Evolutionary conservation across 1,140 invertebrate genomes (phyloP), one percentile per base, ranked within the genome.

Genomic region (Drosophila rhopaloa): DNA sequence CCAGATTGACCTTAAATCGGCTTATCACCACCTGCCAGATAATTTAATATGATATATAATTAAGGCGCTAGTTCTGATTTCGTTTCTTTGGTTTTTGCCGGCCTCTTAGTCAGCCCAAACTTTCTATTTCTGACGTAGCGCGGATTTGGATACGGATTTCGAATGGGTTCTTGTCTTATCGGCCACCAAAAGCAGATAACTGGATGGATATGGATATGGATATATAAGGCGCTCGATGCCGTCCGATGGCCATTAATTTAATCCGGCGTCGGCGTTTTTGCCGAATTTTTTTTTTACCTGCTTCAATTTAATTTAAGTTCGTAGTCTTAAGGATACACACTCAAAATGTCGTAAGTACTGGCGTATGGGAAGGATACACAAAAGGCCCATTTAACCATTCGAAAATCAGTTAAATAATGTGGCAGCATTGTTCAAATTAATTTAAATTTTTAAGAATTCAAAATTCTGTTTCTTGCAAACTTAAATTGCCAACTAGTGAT

Each of bases 261-360:
- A 6, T 58, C 27, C 24, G 38, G 13, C 19, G 24, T 29, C 37
- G 62, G 35, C 50, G 14, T 29, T 5, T 38, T 55, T 9, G 9
- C 16, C 38, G 16, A 38, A 13, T n/a, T 37, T 27, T 27, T 40
- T 44, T 62, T 44, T 43, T 40, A 40, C 16, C n/a, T 44, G 29
- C 19, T 67, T 10, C 43, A 59, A 27, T 54, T 19, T 44, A 37
- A 43, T 62, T 61, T 51, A 73, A 73, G 38, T 27, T 35, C n/a
- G 51, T 37, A 60, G 38, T 43, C 41, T 11, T 67, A 80, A 74
- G 68, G 68, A 74, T 68, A 48, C 14, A 14, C 38, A 51, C 14
- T 44, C 50, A 76, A 40, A 77, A 84, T 84, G 81, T 55, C 54
- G 81, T 84, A 84, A 80, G 81, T 80, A 56, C 24, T 24, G 24